Conservation (phyloP, 2,888 invertebrate species). For the Drosophila ezoana region DNA sequence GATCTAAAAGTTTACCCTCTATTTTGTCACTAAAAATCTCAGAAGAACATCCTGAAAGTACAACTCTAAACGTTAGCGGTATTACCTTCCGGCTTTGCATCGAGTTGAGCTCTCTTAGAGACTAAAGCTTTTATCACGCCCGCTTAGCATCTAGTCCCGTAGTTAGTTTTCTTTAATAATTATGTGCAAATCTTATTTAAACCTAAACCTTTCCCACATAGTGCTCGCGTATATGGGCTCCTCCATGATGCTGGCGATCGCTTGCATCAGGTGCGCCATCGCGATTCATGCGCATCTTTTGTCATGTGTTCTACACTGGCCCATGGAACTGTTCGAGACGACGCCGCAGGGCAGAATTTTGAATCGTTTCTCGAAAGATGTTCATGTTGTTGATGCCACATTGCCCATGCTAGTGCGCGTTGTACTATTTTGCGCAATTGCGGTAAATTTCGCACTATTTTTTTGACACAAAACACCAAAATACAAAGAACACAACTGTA, state of each 20-base stretch:
- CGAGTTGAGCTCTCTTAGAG: too few relatives aligned
- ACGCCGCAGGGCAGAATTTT: conserved; percentile 91
- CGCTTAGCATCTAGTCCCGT: background rate
- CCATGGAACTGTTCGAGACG: conserved; percentile 91
- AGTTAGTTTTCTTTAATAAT: background rate
- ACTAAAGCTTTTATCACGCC: too few relatives aligned
- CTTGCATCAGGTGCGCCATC: conserved; percentile 87
- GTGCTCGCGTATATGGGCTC: conserved; percentile 81
- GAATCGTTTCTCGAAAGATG: conserved; percentile 88
- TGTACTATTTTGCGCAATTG: conserved; percentile 84
- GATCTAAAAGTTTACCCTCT: too few relatives aligned
- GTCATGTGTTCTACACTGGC: conserved; percentile 88
- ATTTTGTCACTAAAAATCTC: too few relatives aligned
- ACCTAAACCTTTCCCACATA: conserved; percentile 25
- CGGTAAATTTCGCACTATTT: conserved; percentile 83
- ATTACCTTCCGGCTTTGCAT: too few relatives aligned
- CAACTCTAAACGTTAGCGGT: too few relatives aligned
- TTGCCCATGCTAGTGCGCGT: conserved; percentile 85
- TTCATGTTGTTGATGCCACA: conserved; percentile 87
- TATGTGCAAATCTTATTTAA: background rate
- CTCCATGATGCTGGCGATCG: conserved; percentile 84
- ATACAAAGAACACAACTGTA: conserved; percentile 9
- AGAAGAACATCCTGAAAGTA: too few relatives aligned
- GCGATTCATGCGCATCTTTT: conserved; percentile 87
- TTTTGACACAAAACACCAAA: background rate